Conservation (phyloP, 2,797 vertebrate species). For the Phylloscopus collybita region DNA sequence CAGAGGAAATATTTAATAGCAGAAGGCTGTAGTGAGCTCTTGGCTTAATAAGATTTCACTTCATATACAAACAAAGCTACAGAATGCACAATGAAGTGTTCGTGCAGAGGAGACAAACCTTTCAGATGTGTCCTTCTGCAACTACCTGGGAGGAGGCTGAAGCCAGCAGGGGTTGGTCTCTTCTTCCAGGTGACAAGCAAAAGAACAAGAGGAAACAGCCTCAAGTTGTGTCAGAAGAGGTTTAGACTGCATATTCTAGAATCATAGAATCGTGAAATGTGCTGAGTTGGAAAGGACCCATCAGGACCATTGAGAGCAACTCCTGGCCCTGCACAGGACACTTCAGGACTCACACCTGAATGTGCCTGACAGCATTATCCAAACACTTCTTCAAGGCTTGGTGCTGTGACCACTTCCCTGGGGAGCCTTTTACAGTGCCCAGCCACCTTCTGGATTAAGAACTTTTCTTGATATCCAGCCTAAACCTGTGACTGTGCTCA, state of each 20-base stretch:
- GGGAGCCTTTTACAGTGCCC: not conserved
- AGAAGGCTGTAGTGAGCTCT: not conserved
- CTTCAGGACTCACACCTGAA: not conserved
- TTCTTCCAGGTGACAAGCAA: not conserved
- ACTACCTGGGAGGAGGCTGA: not conserved
- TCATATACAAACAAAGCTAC: conserved; percentile 12
- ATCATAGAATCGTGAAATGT: not conserved
- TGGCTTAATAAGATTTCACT: conserved; percentile 6
- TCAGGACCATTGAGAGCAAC: not conserved
- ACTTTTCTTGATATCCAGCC: not conserved
- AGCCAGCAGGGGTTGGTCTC: not conserved
- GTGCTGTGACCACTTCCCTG: not conserved
- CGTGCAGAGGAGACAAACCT: not conserved
- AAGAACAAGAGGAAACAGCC: not conserved
- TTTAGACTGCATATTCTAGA: not conserved
- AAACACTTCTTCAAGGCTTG: not conserved
- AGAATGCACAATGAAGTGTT: not conserved
- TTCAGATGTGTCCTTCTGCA: not conserved
- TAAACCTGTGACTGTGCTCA: not conserved
- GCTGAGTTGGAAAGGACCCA: not conserved
- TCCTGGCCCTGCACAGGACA: not conserved
- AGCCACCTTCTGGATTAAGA: not conserved
- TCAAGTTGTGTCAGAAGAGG: not conserved
- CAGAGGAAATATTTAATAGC: conserved; percentile 30
- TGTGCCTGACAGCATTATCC: not conserved